Evolutionary conservation across 1,140 invertebrate genomes (phyloP).

Genomic region (Diabrotica virgifera): DNA sequence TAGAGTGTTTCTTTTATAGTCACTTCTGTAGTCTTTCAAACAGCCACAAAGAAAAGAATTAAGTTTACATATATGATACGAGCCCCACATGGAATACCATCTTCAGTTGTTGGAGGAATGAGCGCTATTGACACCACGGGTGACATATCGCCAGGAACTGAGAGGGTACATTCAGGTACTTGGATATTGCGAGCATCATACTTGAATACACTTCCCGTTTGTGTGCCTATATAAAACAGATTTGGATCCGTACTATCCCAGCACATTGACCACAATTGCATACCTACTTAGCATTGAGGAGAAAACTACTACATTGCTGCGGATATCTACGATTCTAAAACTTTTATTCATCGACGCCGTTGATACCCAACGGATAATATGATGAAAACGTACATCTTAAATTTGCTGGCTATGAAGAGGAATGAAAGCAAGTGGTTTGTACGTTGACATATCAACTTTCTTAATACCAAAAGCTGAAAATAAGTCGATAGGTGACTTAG

Average conservation of each 20-base stretch:
- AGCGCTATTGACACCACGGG: conserved; percentile 60
- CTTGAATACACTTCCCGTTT: conserved; percentile 63
- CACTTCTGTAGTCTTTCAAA: conserved; percentile 56
- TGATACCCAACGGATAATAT: conserved; percentile 64
- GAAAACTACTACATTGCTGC: conserved; percentile 44
- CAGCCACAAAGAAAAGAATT: conserved; percentile 67
- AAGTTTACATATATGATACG: conserved; percentile 75
- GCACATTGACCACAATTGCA: conserved; percentile 75
- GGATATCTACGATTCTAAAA: conserved; percentile 60
- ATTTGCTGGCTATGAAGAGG: conserved; percentile 69
- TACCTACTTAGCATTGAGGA: conserved; percentile 35
- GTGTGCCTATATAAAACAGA: conserved; percentile 70
- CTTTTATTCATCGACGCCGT: conserved; percentile 76
- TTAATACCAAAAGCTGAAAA: conserved; percentile 77
- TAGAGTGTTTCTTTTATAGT: conserved; percentile 52
- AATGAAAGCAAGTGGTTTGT: conserved; percentile 57
- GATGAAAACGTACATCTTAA: conserved; percentile 74
- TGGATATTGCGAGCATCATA: conserved; percentile 71
- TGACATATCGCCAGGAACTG: conserved; percentile 53
- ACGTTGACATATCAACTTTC: conserved; percentile 67
- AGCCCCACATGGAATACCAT: conserved; percentile 57
- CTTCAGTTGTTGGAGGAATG: conserved; percentile 46
- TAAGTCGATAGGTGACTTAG: conserved; percentile 61
- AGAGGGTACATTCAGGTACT: conserved; percentile 46
- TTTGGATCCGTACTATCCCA: conserved; percentile 70